phyloP scores from a whole-genome alignment of 2,113 vertebrate species.

The Maccullochella peelii region DNA sequence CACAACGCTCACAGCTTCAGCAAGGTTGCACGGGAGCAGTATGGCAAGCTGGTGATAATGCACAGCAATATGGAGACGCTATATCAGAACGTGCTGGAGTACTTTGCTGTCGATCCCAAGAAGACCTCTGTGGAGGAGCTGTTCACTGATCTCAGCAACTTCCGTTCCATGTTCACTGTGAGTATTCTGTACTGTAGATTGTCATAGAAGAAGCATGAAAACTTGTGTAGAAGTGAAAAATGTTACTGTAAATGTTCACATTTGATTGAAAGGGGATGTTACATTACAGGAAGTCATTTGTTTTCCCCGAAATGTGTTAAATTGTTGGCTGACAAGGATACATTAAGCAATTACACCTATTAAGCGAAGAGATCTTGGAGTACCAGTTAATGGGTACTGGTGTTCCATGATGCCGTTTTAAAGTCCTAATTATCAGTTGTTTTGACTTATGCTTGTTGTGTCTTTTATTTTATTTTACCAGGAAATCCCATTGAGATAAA shows the following conservation, averaged over 20 bases:
- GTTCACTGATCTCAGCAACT: conserved; percentile 95
- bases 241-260: background rate
- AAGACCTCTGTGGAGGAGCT: conserved; percentile 96
- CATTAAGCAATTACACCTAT: background rate
- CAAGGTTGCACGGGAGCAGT: conserved; percentile 88
- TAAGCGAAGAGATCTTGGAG: background rate
- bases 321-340: background rate
- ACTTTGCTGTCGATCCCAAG: conserved; percentile 92
- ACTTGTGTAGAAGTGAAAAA: background rate
- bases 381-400: background rate
- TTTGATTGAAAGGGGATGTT: background rate
- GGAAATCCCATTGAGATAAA: too few relatives aligned
- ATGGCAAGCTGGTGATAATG: conserved; percentile 89
- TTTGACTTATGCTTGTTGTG: background rate
- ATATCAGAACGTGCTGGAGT: conserved; percentile 89
- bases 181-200: conserved; percentile 11
- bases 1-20: conserved; percentile 88
- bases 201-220: background rate
- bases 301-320: background rate
- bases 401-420: background rate
- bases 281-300: background rate
- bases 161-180: conserved; percentile 93
- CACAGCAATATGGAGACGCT: conserved; percentile 91
- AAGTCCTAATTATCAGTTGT: background rate
- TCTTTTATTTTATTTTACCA: background rate